These are phyloP conservation scores for Amitus sp. DNA, from an alignment of 2,888 invertebrate genomes.

Conservation along the genomic window DNA sequence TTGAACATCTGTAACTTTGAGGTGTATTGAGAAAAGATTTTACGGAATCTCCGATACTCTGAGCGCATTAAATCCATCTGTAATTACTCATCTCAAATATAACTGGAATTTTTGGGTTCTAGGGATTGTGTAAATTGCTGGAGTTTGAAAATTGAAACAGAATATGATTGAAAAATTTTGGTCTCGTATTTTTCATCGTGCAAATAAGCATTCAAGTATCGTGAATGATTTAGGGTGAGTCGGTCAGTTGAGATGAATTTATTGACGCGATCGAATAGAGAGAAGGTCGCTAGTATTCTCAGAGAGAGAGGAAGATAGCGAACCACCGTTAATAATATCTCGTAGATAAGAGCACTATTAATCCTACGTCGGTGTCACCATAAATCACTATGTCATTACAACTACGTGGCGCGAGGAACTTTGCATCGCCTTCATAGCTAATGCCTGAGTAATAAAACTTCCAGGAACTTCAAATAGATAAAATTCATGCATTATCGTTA, in stretches of 20 bases:
- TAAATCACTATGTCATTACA: slow-evolving; percentile 43
- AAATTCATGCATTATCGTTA: background rate
- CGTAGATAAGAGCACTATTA: slow-evolving; percentile 46
- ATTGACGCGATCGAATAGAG: slow-evolving; percentile 24
- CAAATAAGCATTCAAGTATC: too few species aligned
- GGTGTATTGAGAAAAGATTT: background rate
- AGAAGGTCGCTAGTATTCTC: slow-evolving; percentile 23
- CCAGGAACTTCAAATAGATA: slow-evolving; percentile 27
- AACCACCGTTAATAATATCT: slow-evolving; percentile 48
- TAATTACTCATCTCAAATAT: too few species aligned
- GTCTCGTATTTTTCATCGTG: too few species aligned
- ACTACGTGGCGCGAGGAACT: slow-evolving; percentile 26
- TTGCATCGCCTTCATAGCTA: slow-evolving; percentile 36
- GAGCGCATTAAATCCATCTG: background rate
- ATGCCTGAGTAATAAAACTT: slow-evolving; percentile 45
- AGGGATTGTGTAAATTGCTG: too few species aligned
- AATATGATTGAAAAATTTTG: too few species aligned
- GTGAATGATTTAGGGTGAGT: background rate
- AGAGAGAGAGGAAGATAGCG: slow-evolving; percentile 39
- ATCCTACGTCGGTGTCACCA: slow-evolving; percentile 44
- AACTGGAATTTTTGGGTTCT: too few species aligned
- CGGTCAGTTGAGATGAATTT: slow-evolving; percentile 19
- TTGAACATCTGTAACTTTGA: background rate
- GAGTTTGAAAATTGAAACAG: too few species aligned
- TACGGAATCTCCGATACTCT: background rate